Evolutionary conservation across 2,113 vertebrate species (phyloP), one percentile per base, ranked within the genome.

Genomic region (Lagenorhynchus albirostris): DNA sequence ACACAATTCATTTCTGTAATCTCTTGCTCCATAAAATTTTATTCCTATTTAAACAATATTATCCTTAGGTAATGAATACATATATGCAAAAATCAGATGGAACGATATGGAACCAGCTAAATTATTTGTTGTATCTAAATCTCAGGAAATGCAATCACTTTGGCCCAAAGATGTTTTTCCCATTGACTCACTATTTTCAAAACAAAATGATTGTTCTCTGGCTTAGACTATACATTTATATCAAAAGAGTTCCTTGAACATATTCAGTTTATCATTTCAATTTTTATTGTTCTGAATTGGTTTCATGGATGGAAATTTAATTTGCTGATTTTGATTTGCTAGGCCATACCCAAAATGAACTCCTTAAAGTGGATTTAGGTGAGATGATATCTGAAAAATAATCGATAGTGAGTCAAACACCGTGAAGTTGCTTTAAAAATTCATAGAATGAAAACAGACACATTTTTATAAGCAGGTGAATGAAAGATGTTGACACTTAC

Each of bases 1-100:
- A 98, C 44, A 98, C 97, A 99, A 97, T 94, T 98, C 58, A 98
- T 98, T 98, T 98, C 95, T 96, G 62, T 98, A 98, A 98, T 98
- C 38, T 98, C 97, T 97, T 97, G 76, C 87, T 98, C 85, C 97
- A 97, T 96, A 98, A 80, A 91, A 95, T 95, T 97, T 98, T 96
- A 97, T 97, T 98, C 84, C 47, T 97, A n/a, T 95, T 95, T 98
- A 98, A 98, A 98, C 96, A 98, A 71, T 94, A 70, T 29, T 96
- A 79, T 90, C 31, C 17, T 95, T 95, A 90, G 67, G 62, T 96
- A 97, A 93, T 65, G 29, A 97, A 83, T 83, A 96, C 25, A 85
- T 65, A 96, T 47, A 71, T 81, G 31, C 13, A 97, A 95, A 77
- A 71, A 92, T 93, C 41, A 79, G 58, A 44, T 62, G 50, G 33